A percentile compares a stretch with the other conserved stretches of the same genome.
Conservation (phyloP, 2,113 vertebrate species). For the Notechis scutatus region DNA sequence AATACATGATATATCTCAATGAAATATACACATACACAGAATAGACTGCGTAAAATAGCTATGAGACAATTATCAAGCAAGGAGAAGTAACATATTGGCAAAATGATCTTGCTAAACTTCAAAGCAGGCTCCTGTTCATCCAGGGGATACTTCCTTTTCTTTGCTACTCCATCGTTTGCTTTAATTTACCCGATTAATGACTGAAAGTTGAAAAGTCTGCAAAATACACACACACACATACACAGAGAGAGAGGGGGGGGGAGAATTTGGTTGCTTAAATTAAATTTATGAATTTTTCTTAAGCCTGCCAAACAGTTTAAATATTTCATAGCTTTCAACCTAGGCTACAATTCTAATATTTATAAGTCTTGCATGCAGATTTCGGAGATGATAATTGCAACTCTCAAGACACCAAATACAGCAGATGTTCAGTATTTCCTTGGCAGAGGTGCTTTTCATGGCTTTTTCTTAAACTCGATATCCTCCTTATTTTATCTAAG, state of each 20-base stretch:
- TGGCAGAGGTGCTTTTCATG: slow-evolving; percentile 80
- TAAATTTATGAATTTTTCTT: slow-evolving; percentile 83
- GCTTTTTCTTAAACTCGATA: slow-evolving; percentile 69
- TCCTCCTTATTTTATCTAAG: slow-evolving; percentile 77
- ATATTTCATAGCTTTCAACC: slow-evolving; percentile 81
- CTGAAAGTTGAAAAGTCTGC: slow-evolving; percentile 75
- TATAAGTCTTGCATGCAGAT: slow-evolving; percentile 84
- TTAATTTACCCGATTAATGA: slow-evolving; percentile 79
- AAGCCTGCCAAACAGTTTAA: slow-evolving; percentile 83
- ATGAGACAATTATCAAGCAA: slow-evolving; percentile 12
- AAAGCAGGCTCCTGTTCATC: slow-evolving; percentile 46
- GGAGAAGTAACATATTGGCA: slow-evolving; percentile 56
- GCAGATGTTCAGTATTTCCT: slow-evolving; percentile 86
- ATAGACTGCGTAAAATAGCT: background rate
- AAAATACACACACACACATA: too few species aligned
- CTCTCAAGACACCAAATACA: slow-evolving; percentile 81
- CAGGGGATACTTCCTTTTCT: slow-evolving; percentile 58
- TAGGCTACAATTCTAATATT: slow-evolving; percentile 83
- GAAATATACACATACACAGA: background rate
- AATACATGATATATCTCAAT: background rate
- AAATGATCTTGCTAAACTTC: slow-evolving; percentile 61
- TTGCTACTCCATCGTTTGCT: slow-evolving; percentile 57
- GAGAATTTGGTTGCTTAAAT: slow-evolving; percentile 80
- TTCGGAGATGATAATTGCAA: slow-evolving; percentile 85
- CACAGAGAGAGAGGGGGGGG: background rate